Percentiles rank a stretch among this genome's conserved stretches.
Conservation (phyloP, 2,888 invertebrate species). For the Drosophila conformis region DNA sequence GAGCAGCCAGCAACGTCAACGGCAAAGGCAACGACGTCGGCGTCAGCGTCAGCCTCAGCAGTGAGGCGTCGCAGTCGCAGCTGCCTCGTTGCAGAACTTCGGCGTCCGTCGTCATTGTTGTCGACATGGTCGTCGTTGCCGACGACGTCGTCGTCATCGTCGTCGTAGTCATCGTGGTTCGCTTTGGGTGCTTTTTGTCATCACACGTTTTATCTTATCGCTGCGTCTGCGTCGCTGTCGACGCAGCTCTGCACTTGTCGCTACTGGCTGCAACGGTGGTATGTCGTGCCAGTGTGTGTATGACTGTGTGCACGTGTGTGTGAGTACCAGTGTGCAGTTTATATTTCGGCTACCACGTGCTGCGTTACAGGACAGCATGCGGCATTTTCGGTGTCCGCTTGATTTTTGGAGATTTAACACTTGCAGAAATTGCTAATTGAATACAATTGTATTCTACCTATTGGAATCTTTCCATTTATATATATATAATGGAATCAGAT, state of each 20-base stretch:
- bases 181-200: slow-evolving; percentile 79
- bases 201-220: slow-evolving; percentile 71
- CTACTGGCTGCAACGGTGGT: slow-evolving; percentile 36
- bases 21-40: slow-evolving; percentile 11
- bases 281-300: slow-evolving; percentile 13
- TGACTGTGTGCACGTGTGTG: slow-evolving; percentile 19
- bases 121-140: slow-evolving; percentile 22
- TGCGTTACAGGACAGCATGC: slow-evolving; percentile 68
- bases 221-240: slow-evolving; percentile 54
- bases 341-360: slow-evolving; percentile 71
- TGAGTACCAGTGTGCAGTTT: slow-evolving; percentile 60
- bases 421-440: slow-evolving; percentile 61
- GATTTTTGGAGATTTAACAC: slow-evolving; percentile 70
- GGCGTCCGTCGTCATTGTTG: slow-evolving; percentile 38
- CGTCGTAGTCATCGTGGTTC: slow-evolving; percentile 31
- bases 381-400: slow-evolving; percentile 71
- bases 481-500: neutral
- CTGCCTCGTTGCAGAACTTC: slow-evolving; percentile 51
- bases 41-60: slow-evolving; percentile 21
- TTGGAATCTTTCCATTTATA: neutral
- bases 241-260: slow-evolving; percentile 53
- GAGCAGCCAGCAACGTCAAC: slow-evolving; percentile 21
- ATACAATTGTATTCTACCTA: slow-evolving; percentile 15
- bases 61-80: slow-evolving; percentile 35
- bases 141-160: slow-evolving; percentile 23